Conservation (phyloP, 2,888 invertebrate genomes). For the Hetaerina titia region DNA sequence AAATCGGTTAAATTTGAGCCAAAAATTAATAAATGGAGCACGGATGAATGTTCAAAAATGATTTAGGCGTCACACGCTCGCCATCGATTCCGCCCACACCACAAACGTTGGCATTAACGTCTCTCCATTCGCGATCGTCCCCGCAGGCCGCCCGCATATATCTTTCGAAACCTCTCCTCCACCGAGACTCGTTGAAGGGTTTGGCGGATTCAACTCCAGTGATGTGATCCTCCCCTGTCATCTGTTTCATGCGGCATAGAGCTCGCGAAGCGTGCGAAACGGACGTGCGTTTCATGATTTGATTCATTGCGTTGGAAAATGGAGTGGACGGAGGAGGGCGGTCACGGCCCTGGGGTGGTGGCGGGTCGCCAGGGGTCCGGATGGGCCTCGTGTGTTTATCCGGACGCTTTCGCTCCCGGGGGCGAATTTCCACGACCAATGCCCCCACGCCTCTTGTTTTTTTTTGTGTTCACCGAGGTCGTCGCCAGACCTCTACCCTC, state of each 20-base stretch:
- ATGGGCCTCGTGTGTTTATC: neutral
- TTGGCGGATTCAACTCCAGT: neutral
- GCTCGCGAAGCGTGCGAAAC: conserved; percentile 50
- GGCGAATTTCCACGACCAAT: neutral
- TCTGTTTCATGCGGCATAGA: conserved; percentile 16
- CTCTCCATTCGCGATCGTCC: neutral
- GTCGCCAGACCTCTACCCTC: neutral
- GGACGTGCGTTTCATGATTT: conserved; percentile 47
- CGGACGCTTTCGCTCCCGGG: conserved; percentile 10
- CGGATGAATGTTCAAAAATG: neutral
- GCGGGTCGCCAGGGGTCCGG: neutral
- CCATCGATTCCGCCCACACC: neutral
- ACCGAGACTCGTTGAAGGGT: neutral
- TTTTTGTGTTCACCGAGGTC: neutral
- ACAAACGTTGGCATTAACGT: neutral
- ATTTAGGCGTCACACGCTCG: neutral
- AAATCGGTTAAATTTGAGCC: neutral
- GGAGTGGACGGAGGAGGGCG: conserved; percentile 31
- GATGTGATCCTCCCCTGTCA: conserved; percentile 45
- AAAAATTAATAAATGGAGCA: neutral
- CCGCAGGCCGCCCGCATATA: neutral
- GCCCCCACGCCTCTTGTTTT: conserved; percentile 8
- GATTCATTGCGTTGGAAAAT: conserved; percentile 64
- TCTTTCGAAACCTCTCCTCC: neutral
- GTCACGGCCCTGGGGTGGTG: neutral